A percentile compares a stretch with the other conserved stretches of the same genome.
These are phyloP conservation scores for Helicoverpa assulta DNA, from an alignment of 2,888 invertebrate species.

Conservation along the genomic window DNA sequence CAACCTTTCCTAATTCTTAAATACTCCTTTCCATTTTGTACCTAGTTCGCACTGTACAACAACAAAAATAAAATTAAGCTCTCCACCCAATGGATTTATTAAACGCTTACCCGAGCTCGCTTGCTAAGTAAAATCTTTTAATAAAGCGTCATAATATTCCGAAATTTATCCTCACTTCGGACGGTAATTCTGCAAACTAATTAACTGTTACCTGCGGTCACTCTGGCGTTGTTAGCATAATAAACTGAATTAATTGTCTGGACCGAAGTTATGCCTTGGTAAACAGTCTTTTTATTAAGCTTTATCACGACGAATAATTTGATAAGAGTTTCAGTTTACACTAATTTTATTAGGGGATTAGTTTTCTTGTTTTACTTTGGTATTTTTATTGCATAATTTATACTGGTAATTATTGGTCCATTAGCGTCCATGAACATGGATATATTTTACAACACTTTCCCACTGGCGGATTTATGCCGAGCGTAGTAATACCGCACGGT, in stretches of 20 bases:
- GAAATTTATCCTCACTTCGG: conserved; percentile 19
- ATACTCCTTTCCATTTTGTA: background rate
- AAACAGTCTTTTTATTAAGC: conserved; percentile 4
- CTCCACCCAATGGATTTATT: conserved; percentile 5
- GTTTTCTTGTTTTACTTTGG: too few species aligned
- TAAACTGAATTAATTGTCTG: conserved; percentile 33
- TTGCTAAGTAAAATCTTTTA: conserved; percentile 7
- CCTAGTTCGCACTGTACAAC: background rate
- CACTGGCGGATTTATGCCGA: too few species aligned
- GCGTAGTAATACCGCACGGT: too few species aligned
- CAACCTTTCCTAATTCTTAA: background rate
- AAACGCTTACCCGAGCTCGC: conserved; percentile 8
- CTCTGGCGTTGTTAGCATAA: conserved; percentile 3
- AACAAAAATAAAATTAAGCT: background rate
- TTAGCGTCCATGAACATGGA: too few species aligned
- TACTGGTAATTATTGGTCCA: too few species aligned
- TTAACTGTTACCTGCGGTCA: conserved; percentile 20
- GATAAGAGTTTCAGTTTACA: background rate
- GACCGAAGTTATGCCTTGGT: conserved; percentile 14
- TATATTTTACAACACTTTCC: too few species aligned
- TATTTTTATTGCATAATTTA: too few species aligned
- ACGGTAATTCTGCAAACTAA: conserved; percentile 37
- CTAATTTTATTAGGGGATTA: background rate
- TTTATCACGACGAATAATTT: background rate
- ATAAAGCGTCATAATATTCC: conserved; percentile 15